Conservation (phyloP, 2,888 invertebrate genomes). For the Cordilura impudica region DNA sequence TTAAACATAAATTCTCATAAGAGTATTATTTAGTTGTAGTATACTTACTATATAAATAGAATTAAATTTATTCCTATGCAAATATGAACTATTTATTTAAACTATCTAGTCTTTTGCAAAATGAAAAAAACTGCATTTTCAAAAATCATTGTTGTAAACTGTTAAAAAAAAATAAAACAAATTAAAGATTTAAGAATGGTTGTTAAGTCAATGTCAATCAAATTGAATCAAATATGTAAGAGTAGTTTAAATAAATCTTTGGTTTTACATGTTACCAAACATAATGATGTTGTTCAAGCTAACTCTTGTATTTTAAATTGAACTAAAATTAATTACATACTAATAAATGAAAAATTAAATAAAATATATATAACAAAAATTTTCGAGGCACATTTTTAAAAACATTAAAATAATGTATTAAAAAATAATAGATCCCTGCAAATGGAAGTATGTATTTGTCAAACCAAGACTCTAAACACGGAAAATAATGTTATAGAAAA, state of each 20-base stretch:
- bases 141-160: slow-evolving; percentile 17
- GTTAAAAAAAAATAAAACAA: not conserved
- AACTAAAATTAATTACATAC: not conserved
- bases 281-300: not conserved
- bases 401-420: no score
- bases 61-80: slow-evolving; percentile 30
- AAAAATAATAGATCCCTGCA: no score
- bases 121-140: slow-evolving; percentile 39
- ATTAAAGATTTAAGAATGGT: not conserved
- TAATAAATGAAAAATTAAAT: no score
- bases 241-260: not conserved
- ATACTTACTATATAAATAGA: slow-evolving; percentile 12
- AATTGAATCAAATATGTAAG: not conserved
- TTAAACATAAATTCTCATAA: not conserved
- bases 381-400: no score
- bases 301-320: not conserved
- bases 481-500: no score
- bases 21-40: not conserved
- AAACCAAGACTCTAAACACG: no score
- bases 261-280: slow-evolving; percentile 24
- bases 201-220: slow-evolving; percentile 25
- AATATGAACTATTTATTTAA: slow-evolving; percentile 26
- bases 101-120: slow-evolving; percentile 40
- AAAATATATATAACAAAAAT: no score
- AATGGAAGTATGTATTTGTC: no score